Evolutionary conservation across 2,888 invertebrate genomes (phyloP).

Genomic region (Agrilus cyanescens): DNA sequence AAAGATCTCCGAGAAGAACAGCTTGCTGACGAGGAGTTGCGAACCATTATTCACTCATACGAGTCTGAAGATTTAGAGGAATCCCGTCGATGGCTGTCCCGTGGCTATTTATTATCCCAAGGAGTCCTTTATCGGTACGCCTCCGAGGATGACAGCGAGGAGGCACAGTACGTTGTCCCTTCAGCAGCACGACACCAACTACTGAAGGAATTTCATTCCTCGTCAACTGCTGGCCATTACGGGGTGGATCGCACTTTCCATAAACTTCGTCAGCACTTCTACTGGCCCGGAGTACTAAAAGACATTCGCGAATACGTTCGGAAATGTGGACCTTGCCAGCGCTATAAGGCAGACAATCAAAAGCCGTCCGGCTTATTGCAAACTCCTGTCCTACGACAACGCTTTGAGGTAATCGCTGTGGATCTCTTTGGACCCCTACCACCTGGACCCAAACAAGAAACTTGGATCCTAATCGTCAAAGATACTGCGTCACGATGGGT

Average conservation of each 20-base stretch:
- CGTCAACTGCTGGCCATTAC: slow-evolving; percentile 12
- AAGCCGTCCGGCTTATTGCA: too few relatives aligned
- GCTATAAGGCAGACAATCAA: too few relatives aligned
- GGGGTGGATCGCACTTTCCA: slow-evolving; percentile 6
- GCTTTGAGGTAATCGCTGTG: too few relatives aligned
- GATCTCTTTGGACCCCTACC: too few relatives aligned
- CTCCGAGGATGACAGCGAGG: neutral
- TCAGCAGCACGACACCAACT: neutral
- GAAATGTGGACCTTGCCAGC: too few relatives aligned
- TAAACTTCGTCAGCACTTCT: slow-evolving; percentile 1
- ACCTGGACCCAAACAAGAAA: too few relatives aligned
- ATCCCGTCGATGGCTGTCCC: too few relatives aligned
- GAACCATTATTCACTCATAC: neutral
- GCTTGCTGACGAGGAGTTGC: neutral
- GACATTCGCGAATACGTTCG: too few relatives aligned
- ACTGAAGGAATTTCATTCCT: slow-evolving; percentile 8
- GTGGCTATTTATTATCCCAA: neutral
- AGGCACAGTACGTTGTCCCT: neutral
- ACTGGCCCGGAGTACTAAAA: slow-evolving; percentile 1
- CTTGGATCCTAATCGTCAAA: too few relatives aligned
- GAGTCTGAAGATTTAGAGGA: too few relatives aligned
- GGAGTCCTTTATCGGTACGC: slow-evolving; percentile 3
- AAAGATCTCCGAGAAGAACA: neutral
- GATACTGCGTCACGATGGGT: too few relatives aligned
- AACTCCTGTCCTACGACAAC: too few relatives aligned